Conservation (phyloP, 92 coral and sea anemone species). For the Zoanthus solanderi region DNA sequence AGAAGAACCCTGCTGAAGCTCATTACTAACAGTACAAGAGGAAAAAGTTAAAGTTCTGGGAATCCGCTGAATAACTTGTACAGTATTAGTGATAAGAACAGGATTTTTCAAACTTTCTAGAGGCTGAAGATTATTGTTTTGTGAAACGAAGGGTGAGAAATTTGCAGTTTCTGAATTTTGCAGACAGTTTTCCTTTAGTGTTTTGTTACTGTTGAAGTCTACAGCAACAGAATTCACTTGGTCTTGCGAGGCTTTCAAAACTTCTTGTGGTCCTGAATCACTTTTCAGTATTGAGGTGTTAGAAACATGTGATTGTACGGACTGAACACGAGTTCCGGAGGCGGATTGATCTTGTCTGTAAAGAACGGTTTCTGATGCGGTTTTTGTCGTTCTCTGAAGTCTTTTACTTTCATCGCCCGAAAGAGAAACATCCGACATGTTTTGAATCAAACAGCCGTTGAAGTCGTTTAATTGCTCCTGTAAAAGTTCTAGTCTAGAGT, state of each 20-base stretch:
- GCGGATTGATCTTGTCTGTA: not conserved
- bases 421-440: not conserved
- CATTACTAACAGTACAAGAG: not conserved
- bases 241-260: not conserved
- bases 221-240: not conserved
- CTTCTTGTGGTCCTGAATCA: too few species aligned
- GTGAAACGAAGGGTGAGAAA: not conserved
- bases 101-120: not conserved
- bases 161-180: not conserved
- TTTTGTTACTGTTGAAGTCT: not conserved
- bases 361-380: not conserved
- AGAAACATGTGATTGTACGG: not conserved
- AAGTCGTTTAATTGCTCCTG: not conserved
- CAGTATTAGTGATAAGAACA: constrained; percentile 15
- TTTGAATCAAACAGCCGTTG: not conserved
- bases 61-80: constrained; percentile 25
- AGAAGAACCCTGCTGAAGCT: not conserved
- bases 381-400: not conserved
- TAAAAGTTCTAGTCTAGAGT: too few species aligned
- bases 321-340: not conserved
- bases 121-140: not conserved
- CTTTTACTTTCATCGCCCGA: not conserved
- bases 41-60: not conserved
- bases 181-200: not conserved
- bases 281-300: not conserved